A percentile compares a stretch with the other conserved stretches of the same genome.
Evolutionary conservation across 2,113 vertebrate species (phyloP).

Genomic region (Eptatretus burgeri): DNA sequence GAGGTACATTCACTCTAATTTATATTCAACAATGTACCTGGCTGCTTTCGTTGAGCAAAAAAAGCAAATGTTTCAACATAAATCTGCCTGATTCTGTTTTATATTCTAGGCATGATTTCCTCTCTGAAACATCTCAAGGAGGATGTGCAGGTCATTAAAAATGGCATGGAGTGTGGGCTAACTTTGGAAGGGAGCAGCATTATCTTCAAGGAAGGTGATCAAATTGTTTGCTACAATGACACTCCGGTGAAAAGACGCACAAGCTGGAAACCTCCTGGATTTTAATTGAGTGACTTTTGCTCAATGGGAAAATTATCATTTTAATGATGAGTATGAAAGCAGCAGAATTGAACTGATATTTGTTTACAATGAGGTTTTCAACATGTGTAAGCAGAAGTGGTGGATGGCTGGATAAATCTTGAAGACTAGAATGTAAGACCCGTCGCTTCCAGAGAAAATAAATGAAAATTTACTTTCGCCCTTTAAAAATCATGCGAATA

Average conservation of each 20-base stretch:
- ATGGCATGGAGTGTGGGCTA: conserved; percentile 63
- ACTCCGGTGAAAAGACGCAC: conserved; percentile 14
- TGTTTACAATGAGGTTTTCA: no score
- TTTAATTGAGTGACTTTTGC: conserved; percentile 18
- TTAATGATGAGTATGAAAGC: no score
- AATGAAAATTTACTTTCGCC: no score
- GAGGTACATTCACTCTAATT: conserved; percentile 24
- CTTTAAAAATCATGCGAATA: no score
- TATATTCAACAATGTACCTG: not conserved
- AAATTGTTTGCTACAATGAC: conserved; percentile 13
- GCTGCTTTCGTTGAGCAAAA: not conserved
- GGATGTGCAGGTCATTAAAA: conserved; percentile 32
- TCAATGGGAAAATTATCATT: no score
- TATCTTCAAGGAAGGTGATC: conserved; percentile 34
- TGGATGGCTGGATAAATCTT: no score
- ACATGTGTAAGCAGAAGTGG: no score
- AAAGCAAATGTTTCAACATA: no score
- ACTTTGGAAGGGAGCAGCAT: conserved; percentile 44
- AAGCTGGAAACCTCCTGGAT: conserved; percentile 53
- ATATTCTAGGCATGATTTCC: conserved; percentile 25
- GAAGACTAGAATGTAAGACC: no score
- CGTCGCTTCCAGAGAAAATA: no score
- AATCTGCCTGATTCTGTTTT: not conserved
- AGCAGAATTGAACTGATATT: no score
- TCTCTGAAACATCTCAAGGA: conserved; percentile 63